phyloP scores from a whole-genome alignment of 1,140 invertebrate species.

The Aphidius gifuensis region DNA sequence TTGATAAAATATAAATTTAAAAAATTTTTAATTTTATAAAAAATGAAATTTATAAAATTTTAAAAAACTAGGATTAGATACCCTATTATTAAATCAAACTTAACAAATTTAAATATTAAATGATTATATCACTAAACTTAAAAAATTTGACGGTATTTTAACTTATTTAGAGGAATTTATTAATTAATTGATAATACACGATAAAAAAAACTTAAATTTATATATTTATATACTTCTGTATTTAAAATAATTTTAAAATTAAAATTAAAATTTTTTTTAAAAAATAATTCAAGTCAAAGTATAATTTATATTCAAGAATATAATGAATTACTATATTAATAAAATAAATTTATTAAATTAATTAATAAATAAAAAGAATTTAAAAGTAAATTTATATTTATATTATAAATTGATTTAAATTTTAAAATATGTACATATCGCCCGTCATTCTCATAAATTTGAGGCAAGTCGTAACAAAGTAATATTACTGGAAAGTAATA shows the following conservation, averaged over 20 bases:
- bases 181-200: constrained; percentile 59
- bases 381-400: constrained; percentile 50
- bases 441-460: constrained; percentile 59
- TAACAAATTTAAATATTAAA: constrained; percentile 41
- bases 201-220: constrained; percentile 54
- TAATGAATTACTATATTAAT: constrained; percentile 39
- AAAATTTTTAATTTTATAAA: constrained; percentile 33
- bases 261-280: constrained; percentile 49
- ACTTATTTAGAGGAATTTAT: constrained; percentile 58
- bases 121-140: constrained; percentile 52
- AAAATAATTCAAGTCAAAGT: constrained; percentile 59
- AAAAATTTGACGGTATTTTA: constrained; percentile 37
- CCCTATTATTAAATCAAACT: constrained; percentile 55
- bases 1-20: constrained; percentile 14
- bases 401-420: constrained; percentile 43
- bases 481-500: constrained; percentile 8
- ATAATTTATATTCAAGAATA: constrained; percentile 54
- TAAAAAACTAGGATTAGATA: constrained; percentile 65
- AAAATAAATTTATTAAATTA: constrained; percentile 47
- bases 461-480: constrained; percentile 48
- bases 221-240: constrained; percentile 59
- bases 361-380: constrained; percentile 52
- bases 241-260: constrained; percentile 54
- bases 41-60: constrained; percentile 43
- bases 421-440: constrained; percentile 60